A percentile compares a stretch with the other conserved stretches of the same genome.
phyloP scores from a whole-genome alignment of 2,113 vertebrate species.

The Rhinogobius similis region DNA sequence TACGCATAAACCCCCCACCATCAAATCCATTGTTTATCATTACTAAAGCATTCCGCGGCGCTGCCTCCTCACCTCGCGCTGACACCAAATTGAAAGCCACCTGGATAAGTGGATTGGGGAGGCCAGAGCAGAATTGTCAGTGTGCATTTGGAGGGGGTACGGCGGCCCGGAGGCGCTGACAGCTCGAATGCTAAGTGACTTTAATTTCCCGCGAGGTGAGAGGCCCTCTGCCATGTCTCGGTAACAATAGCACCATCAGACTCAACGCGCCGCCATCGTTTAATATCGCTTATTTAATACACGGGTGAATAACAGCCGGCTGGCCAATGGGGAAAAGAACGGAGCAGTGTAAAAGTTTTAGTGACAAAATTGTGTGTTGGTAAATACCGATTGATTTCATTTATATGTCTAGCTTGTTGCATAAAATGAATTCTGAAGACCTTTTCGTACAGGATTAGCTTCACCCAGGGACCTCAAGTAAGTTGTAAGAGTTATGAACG shows the following conservation, averaged over 20 bases:
- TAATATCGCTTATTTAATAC: neutral
- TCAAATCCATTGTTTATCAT: constrained; percentile 2
- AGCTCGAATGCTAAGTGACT: neutral
- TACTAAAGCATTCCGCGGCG: neutral
- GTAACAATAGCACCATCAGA: neutral
- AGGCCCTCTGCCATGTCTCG: neutral
- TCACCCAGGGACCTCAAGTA: too few relatives aligned
- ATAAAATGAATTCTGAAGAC: too few relatives aligned
- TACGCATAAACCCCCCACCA: constrained; percentile 2
- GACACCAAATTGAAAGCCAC: constrained; percentile 1
- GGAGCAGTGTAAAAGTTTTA: neutral
- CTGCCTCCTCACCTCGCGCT: neutral
- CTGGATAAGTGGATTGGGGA: constrained; percentile 9
- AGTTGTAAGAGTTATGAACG: too few relatives aligned
- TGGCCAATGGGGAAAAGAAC: neutral
- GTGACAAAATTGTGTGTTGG: neutral
- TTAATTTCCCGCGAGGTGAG: constrained; percentile 5
- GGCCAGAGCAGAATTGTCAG: neutral
- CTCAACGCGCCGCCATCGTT: neutral
- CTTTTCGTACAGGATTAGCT: too few relatives aligned
- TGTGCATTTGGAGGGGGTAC: neutral
- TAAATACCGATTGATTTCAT: too few relatives aligned
- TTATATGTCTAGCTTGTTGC: neutral
- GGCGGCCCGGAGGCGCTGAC: too few relatives aligned
- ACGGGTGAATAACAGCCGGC: neutral